Base-by-base conservation (phyloP, 2,888 invertebrate species). In the Oligia strigilis region DNA sequence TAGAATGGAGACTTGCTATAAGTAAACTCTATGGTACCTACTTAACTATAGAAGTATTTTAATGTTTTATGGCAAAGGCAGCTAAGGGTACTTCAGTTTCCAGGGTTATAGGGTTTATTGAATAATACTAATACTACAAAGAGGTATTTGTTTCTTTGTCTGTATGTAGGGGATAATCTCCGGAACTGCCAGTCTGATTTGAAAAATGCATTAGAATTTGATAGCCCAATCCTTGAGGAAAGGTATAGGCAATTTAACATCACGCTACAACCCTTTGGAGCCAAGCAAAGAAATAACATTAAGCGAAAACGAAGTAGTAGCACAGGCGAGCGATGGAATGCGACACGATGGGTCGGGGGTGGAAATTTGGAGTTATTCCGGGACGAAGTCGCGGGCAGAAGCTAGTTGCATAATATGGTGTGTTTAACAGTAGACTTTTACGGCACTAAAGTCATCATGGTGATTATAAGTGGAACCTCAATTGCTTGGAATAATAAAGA, bases 1-100 rank as follows among this genome's bases (percentile, higher is more conserved):
- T 55, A 70, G 4, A 74, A 73, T 55, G 70, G 65, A 49, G 29
- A 11, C 29, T 79, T 66, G 46, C 40, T 60, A 0, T 65, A 40
- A 36, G 49, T 23, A n/a, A 64, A 43, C 14, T 0, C 58, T 6
- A 14, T n/a, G 4, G 36, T 69, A 52, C 1, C 1, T 49, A 6
- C 14, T 17, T 64, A 2, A 23, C 13, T 65, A 40, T 14, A 55
- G 4, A 17, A 58, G 46, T 58, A 8, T 36, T 58, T 78, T 40
- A 40, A 14, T 46, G 2, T 8, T 43, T 29, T n/a, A 19, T 55
- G 49, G 52, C 2, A 43, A 52, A 36, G 14, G 29, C n/a, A 62
- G 60, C 14, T 13, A 62, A 29, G 29, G 14, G 1, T 62, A 14
- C 5, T 1, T 29, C 62, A 8, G 6, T 14, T 58, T 17, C 0